Evolutionary conservation across 2,113 vertebrate genomes (phyloP), one percentile per base, ranked within the genome.

Genomic region (Asarcornis scutulata): DNA sequence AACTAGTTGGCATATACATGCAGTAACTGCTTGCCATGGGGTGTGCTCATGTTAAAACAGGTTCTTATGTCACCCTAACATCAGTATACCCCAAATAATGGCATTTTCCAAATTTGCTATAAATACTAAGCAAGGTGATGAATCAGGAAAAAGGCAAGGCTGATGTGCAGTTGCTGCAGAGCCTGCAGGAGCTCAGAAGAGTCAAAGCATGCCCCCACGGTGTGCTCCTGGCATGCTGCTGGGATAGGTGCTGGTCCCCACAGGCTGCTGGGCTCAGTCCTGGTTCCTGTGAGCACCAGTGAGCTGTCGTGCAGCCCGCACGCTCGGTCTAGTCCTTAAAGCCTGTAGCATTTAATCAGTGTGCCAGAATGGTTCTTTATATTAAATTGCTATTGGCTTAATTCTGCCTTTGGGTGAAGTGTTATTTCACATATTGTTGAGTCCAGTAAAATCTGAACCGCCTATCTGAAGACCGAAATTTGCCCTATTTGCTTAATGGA

Each of bases 341-440:
- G 85, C 21, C 34, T 76, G 38, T 29, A 64, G 86, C 74, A 7
- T 78, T 76, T 64, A 64, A 58, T 0, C 73, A 55, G 64, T 67
- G 13, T 52, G 26, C 73, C 53, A 52, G 11, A 89, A 75, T 8
- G 4, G 55, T 86, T 80, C 23, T 52, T 40, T 69, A 2, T 67
- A 38, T 88, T 71, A 56, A 44, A 60, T 75, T 60, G 66, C 58
- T 53, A 16, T 23, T 60, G 48, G 53, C 26, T 96, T 83, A 50
- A 68, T 75, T 72, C 82, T 90, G 73, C 80, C 83, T 82, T 86
- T 84, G 69, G 58, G 44, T 73, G 36, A 86, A 78, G 62, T 31
- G 53, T 72, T 83, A 86, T 63, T 91, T 93, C 75, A 64, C 29
- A 8, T 96, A 32, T 32, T 69, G 27, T 83, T 93, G 88, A 83